phyloP scores from a whole-genome alignment of 2,113 vertebrate species.

The Chloropsis cyanopogon region DNA sequence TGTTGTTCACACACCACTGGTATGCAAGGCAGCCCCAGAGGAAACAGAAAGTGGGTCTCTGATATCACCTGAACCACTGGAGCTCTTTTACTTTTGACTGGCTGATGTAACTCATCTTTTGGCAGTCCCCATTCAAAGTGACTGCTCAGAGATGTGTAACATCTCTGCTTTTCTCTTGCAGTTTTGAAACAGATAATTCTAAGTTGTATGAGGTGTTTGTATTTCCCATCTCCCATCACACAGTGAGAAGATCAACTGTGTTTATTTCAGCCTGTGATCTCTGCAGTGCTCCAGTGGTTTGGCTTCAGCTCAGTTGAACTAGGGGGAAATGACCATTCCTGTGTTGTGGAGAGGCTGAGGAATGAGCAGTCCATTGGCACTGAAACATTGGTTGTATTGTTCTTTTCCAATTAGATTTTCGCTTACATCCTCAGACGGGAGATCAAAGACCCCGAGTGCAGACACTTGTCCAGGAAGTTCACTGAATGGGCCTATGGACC shows the following conservation, averaged over 20 bases:
- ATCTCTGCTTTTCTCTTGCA: not conserved
- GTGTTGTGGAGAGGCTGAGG: not conserved
- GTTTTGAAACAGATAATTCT: not conserved
- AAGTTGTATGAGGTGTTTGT: not conserved
- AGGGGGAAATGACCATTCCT: not conserved
- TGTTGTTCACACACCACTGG: not conserved
- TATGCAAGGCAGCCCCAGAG: not conserved
- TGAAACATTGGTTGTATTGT: constrained; percentile 7
- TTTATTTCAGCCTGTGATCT: not conserved
- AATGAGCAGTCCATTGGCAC: not conserved
- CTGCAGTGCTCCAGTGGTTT: not conserved
- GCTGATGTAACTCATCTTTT: not conserved
- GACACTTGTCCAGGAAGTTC: constrained; percentile 94
- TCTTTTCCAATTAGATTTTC: constrained; percentile 70
- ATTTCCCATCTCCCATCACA: not conserved
- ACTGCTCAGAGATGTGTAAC: not conserved
- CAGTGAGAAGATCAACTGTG: not conserved
- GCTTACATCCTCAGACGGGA: constrained; percentile 90
- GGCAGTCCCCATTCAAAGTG: not conserved
- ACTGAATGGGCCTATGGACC: constrained; percentile 97
- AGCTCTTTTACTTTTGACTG: not conserved
- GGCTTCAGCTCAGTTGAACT: not conserved
- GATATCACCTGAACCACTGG: not conserved
- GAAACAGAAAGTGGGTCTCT: not conserved
- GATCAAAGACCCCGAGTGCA: constrained; percentile 80